Conservation (phyloP, 2,888 invertebrate species). For the Tachina grossa region DNA sequence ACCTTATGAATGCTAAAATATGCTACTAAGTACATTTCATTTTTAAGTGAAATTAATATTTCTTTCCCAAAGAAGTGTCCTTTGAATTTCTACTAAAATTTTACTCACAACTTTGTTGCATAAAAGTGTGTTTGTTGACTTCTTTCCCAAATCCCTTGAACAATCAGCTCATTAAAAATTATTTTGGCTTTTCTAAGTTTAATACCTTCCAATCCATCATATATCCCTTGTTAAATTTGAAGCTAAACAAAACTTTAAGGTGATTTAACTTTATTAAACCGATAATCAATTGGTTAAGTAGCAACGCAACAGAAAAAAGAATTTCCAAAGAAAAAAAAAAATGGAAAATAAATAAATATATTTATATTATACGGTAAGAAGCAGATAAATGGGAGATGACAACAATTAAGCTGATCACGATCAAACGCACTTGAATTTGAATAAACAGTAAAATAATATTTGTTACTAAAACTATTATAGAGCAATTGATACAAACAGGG, state of each 20-base stretch:
- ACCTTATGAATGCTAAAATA: no score
- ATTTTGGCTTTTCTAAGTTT: neutral
- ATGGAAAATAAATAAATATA: neutral
- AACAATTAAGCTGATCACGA: constrained; percentile 60
- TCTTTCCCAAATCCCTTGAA: neutral
- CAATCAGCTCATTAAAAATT: neutral
- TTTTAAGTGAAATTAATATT: no score
- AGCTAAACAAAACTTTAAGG: neutral
- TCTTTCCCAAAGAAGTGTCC: no score
- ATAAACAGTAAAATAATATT: constrained; percentile 59
- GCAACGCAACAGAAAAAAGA: constrained; percentile 10
- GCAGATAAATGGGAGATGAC: constrained; percentile 34
- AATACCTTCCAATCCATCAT: neutral
- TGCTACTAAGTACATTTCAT: no score
- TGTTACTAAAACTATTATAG: constrained; percentile 61
- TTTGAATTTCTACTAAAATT: no score
- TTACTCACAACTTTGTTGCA: no score
- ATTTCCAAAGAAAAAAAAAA: constrained; percentile 12
- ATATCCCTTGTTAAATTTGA: neutral
- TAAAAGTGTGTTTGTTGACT: neutral
- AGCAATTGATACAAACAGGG: constrained; percentile 66
- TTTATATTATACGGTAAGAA: neutral
- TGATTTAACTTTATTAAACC: constrained; percentile 36
- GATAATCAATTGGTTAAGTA: constrained; percentile 49
- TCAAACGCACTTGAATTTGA: constrained; percentile 54